Conservation (phyloP, 2,113 vertebrate genomes). For the Arvicanthis niloticus region DNA sequence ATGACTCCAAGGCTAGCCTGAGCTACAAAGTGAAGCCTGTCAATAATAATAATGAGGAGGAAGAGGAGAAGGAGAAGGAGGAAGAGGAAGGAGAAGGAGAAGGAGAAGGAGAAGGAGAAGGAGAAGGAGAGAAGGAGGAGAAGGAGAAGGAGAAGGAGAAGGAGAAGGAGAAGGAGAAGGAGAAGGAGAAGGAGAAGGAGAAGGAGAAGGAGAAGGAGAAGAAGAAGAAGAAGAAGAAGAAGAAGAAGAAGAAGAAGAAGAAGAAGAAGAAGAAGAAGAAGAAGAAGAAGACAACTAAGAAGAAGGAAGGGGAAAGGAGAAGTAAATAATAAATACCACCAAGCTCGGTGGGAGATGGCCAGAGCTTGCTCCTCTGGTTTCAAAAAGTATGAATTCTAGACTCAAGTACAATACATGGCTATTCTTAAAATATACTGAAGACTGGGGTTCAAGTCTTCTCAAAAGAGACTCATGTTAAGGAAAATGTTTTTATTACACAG, state of each 20-base stretch:
- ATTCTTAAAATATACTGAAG: background rate
- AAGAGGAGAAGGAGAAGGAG: background rate
- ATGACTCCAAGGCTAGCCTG: background rate
- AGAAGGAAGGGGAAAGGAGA: background rate
- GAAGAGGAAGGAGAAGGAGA: no score
- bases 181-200: no score
- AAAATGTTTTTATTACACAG: background rate
- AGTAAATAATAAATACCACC: background rate
- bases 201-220: no score
- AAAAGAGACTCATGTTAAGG: background rate
- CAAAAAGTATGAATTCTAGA: background rate
- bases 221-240: no score
- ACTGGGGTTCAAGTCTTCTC: background rate
- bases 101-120: background rate
- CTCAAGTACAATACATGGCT: no score
- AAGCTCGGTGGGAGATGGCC: background rate
- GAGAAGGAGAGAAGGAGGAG: no score
- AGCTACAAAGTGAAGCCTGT: background rate
- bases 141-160: no score
- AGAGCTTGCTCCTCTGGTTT: background rate
- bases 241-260: no score
- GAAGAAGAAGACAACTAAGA: no score
- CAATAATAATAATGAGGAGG: background rate
- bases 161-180: no score
- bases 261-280: no score